Percentiles rank a stretch among this genome's conserved stretches.
Evolutionary conservation across 2,797 vertebrate genomes (phyloP).

Genomic region (Cyprinodon diabolis): DNA sequence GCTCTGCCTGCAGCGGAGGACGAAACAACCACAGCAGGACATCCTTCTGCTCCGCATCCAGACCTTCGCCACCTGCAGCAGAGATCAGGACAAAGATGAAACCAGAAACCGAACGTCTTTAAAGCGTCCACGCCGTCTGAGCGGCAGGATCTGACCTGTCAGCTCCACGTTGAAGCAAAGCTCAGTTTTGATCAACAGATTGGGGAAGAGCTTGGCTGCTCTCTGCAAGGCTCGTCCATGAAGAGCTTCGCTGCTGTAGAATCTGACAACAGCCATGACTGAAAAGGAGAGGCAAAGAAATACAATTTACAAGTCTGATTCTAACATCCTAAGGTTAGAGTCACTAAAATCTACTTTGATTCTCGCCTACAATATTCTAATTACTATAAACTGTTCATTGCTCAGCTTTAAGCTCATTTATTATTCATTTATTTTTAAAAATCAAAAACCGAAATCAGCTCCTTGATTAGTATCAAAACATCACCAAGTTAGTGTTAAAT

Average conservation of each 20-base stretch:
- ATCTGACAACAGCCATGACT: constrained; percentile 79
- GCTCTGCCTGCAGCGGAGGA: constrained; percentile 77
- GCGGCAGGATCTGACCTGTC: constrained; percentile 66
- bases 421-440: neutral
- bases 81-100: constrained; percentile 9
- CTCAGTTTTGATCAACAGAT: constrained; percentile 73
- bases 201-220: constrained; percentile 68
- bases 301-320: neutral
- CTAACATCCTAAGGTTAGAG: too few species aligned
- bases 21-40: constrained; percentile 87
- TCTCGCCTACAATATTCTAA: neutral
- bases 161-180: constrained; percentile 85
- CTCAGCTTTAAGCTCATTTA: neutral
- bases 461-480: neutral
- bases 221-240: constrained; percentile 65
- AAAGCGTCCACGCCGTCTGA: neutral
- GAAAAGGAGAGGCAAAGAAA: constrained; percentile 27
- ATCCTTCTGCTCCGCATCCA: constrained; percentile 73
- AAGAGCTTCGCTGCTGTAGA: constrained; percentile 77
- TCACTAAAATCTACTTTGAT: neutral
- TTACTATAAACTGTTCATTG: neutral
- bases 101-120: neutral
- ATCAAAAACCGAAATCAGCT: neutral
- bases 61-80: constrained; percentile 69
- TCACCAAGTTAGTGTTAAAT: too few species aligned